A percentile compares a stretch with the other conserved stretches of the same genome.
These are phyloP conservation scores for Dynastes grantii DNA, from an alignment of 2,888 invertebrate species.

Conservation along the genomic window DNA sequence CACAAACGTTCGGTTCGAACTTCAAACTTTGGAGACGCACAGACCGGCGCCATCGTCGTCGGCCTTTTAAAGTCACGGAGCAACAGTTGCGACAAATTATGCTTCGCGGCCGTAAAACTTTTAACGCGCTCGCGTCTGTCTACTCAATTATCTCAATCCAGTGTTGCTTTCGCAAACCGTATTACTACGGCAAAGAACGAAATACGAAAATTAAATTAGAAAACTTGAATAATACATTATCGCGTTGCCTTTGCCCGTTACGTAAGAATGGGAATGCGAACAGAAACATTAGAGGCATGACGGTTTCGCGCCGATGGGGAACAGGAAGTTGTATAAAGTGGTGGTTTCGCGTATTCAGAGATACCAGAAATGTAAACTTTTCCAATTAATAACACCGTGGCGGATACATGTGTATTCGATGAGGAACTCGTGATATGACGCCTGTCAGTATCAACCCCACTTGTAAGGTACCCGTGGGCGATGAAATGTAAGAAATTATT, in stretches of 20 bases:
- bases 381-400: conserved; percentile 18
- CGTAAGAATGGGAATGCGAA: conserved; percentile 16
- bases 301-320: neutral
- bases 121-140: conserved; percentile 24
- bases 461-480: neutral
- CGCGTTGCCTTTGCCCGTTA: conserved; percentile 1
- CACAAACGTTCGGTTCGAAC: too few relatives aligned
- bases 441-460: neutral
- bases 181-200: conserved; percentile 5
- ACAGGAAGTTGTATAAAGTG: too few relatives aligned
- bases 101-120: conserved; percentile 27
- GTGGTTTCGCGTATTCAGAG: neutral
- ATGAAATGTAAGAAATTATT: neutral
- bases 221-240: conserved; percentile 41
- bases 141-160: conserved; percentile 39
- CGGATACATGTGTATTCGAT: conserved; percentile 2
- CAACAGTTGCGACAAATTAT: conserved; percentile 46
- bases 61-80: neutral
- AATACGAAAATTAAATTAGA: conserved; percentile 37
- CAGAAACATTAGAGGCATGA: neutral
- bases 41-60: neutral
- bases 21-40: neutral
- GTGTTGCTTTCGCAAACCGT: conserved; percentile 14
- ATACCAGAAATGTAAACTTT: conserved; percentile 28
- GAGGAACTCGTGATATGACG: neutral